Conservation (phyloP, 2,888 invertebrate genomes). For the Nymphalis polychloros region DNA sequence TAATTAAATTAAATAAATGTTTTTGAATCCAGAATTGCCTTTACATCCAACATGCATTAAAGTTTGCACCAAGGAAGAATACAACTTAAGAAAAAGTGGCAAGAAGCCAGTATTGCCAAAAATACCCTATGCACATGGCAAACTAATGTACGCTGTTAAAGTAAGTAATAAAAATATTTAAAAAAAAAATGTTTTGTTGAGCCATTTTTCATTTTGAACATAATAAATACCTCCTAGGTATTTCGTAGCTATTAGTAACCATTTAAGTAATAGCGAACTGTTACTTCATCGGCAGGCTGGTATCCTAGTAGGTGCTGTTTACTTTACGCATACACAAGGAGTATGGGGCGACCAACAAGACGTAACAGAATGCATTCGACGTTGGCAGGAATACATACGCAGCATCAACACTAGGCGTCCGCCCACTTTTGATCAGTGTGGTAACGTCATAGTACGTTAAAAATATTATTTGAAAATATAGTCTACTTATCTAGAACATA, state of each 20-base stretch:
- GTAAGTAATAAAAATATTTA: conserved; percentile 51
- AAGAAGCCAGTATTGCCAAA: conserved; percentile 48
- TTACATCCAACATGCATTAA: conserved; percentile 71
- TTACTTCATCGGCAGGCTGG: conserved; percentile 60
- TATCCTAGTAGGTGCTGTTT: conserved; percentile 68
- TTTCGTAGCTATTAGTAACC: conserved; percentile 60
- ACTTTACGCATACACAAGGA: conserved; percentile 75
- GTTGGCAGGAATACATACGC: conserved; percentile 71
- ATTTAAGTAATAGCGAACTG: conserved; percentile 26
- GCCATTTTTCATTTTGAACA: neutral
- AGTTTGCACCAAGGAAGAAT: conserved; percentile 70
- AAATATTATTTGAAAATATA: conserved; percentile 13
- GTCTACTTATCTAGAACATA: neutral
- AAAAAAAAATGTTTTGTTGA: neutral
- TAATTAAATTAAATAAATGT: neutral
- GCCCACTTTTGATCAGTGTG: conserved; percentile 67
- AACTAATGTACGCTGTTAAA: conserved; percentile 69
- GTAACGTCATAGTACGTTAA: conserved; percentile 67
- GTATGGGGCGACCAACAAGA: conserved; percentile 75
- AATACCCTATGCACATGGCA: conserved; percentile 65
- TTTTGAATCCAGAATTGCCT: conserved; percentile 54
- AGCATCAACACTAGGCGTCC: conserved; percentile 71
- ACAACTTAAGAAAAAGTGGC: conserved; percentile 53
- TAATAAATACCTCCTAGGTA: conserved; percentile 53
- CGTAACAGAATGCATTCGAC: conserved; percentile 67